phyloP scores from a whole-genome alignment of 2,113 vertebrate species.

The Laticauda colubrina region DNA sequence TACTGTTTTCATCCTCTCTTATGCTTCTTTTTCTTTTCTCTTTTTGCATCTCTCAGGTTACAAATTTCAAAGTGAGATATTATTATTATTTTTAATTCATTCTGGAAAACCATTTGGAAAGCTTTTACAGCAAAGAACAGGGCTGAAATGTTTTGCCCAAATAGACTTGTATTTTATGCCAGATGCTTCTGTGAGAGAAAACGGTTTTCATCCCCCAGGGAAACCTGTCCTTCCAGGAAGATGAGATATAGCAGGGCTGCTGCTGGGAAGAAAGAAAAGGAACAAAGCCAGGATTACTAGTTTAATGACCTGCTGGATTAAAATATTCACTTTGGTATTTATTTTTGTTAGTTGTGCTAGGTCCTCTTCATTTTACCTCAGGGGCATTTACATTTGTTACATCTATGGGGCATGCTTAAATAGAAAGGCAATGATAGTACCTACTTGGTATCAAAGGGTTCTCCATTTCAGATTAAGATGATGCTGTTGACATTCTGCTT shows the following conservation, averaged over 20 bases:
- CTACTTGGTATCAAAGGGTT: slow-evolving; percentile 21
- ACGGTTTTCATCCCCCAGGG: not conserved
- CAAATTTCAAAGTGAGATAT: not conserved
- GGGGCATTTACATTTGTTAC: not conserved
- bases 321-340: not conserved
- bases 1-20: not conserved
- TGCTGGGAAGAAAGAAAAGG: not conserved
- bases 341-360: not conserved
- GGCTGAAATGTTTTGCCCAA: not conserved
- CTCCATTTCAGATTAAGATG: slow-evolving; percentile 18
- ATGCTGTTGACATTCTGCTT: slow-evolving; percentile 1
- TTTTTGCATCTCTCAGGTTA: not conserved
- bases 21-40: not conserved
- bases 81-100: not conserved
- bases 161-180: not conserved
- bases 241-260: not conserved
- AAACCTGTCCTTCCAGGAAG: not conserved
- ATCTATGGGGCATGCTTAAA: not conserved
- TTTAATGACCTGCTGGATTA: not conserved
- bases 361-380: not conserved
- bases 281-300: not conserved
- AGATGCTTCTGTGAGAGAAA: not conserved
- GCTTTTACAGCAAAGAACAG: not conserved
- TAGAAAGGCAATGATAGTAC: not conserved
- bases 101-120: not conserved